These are phyloP conservation scores for Salminus brasiliensis DNA, from an alignment of 2,113 vertebrate species.

Conservation along the genomic window DNA sequence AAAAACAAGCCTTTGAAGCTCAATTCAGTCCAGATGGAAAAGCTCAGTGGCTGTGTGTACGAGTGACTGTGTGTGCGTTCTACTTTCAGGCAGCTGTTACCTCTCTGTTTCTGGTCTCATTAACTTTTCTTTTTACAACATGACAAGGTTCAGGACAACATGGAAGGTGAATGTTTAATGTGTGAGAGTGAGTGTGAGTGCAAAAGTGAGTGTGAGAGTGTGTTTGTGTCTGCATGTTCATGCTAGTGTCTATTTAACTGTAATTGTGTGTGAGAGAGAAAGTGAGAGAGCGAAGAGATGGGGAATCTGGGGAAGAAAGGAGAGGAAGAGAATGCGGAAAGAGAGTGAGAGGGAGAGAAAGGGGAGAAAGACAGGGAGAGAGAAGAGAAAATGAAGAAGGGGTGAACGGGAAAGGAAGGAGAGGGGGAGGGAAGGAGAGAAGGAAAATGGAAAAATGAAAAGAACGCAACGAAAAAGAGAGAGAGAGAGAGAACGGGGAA, in stretches of 20 bases:
- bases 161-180: background rate
- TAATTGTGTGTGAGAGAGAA: no score
- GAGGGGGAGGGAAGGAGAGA: background rate
- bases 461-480: no score
- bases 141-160: constrained; percentile 12
- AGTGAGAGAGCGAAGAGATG: no score
- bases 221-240: constrained; percentile 1
- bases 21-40: constrained; percentile 68
- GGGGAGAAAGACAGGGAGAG: no score
- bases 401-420: no score
- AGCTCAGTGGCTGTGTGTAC: constrained; percentile 45
- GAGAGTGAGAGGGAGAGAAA: background rate
- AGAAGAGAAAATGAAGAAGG: no score
- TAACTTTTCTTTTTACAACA: constrained; percentile 32
- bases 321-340: no score
- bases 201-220: background rate
- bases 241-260: no score
- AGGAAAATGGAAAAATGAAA: background rate
- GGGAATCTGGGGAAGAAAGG: background rate
- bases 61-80: constrained; percentile 3
- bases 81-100: constrained; percentile 41
- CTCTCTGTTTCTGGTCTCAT: constrained; percentile 34
- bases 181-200: background rate
- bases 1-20: constrained; percentile 71
- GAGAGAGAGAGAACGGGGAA: background rate